Base-by-base conservation (phyloP, 2,113 vertebrate genomes). In the Phodopus roborovskii region DNA sequence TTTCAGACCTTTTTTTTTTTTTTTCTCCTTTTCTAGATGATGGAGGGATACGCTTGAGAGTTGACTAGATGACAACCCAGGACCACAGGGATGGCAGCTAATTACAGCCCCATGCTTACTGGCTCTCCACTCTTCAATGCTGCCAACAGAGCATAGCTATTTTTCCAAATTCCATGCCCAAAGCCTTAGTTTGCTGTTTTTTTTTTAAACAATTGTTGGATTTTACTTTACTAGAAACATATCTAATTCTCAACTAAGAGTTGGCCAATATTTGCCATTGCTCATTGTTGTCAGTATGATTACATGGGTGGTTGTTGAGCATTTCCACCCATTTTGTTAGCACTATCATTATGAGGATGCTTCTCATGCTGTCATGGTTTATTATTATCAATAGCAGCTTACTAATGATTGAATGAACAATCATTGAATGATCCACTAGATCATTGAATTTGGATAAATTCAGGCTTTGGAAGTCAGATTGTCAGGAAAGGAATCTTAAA, bases 151-250 rank as follows among this genome's bases (percentile, higher is more conserved):
- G 30, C 6, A 45, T 30, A 92, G 42, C 9, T 3, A n/a, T 53
- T 3, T 11, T 70, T 48, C 20, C 45, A 70, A 50, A 68, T 12
- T 53, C 84, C 6, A 17, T 53, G 17, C 70, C 84, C 83, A 87
- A 87, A 70, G 36, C 64, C 48, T 20, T 10, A n/a, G 30, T 26
- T n/a, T 87, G 17, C 11, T 70, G 50, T 53, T 87, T 87, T 87
- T 24, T 12, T 53, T 42, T 53, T n/a, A n/a, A 53, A 70, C 12
- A 87, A 16, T 70, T 53, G 30, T 87, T 68, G 26, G 30, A 13
- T 73, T 20, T 84, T 28, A 42, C 53, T 87, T 95, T 90, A 93
- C 94, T 94, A 73, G 91, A 92, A 81, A 45, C 15, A 42, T 36
- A 58, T 82, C 30, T 89, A 86, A 48, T 68, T 58, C 60, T 66